Conservation (phyloP, 2,113 vertebrate genomes). For the Larimichthys polyactis region DNA sequence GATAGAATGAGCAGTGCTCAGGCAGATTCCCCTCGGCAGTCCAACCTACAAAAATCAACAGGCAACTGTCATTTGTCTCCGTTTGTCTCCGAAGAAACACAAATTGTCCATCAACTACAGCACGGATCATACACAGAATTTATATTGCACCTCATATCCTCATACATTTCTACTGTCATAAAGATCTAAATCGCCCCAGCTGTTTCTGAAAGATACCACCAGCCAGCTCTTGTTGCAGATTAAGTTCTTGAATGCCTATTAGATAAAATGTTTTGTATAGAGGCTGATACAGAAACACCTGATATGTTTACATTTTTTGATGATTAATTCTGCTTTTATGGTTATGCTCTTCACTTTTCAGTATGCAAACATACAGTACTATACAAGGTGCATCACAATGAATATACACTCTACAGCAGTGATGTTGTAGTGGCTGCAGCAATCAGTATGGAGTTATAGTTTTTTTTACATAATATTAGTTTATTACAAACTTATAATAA, state of each 20-base stretch:
- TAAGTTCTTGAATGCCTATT: conserved; percentile 41
- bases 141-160: conserved; percentile 41
- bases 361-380: background rate
- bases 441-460: too few species aligned
- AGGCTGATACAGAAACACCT: conserved; percentile 21
- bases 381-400: background rate
- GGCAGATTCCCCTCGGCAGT: conserved; percentile 49
- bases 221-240: conserved; percentile 39
- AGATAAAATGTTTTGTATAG: conserved; percentile 31
- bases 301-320: background rate
- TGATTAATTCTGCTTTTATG: conserved; percentile 28
- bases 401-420: background rate
- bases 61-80: conserved; percentile 61
- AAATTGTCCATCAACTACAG: conserved; percentile 64
- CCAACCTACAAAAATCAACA: conserved; percentile 64
- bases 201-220: conserved; percentile 36
- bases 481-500: too few species aligned
- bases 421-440: too few species aligned
- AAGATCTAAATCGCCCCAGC: conserved; percentile 59
- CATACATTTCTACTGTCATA: conserved; percentile 57
- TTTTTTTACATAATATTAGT: too few species aligned
- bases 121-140: conserved; percentile 43
- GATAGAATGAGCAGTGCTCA: conserved; percentile 72
- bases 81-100: conserved; percentile 49
- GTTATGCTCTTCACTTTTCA: conserved; percentile 7